Evolutionary conservation across 2,113 vertebrate genomes (phyloP).

Genomic region (Seriola quinqueradiata): DNA sequence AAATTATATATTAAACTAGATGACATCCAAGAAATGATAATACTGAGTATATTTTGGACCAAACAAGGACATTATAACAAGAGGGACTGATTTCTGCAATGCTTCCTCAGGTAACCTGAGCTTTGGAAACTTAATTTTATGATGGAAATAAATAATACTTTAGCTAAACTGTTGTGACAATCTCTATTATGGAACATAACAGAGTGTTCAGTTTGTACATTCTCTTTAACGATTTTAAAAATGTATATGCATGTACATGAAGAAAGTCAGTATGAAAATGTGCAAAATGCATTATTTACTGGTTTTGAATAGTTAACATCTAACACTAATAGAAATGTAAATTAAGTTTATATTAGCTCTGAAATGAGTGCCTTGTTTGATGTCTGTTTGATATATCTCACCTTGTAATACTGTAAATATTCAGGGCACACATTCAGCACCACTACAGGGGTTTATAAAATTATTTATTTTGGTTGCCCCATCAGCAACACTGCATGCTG

Average conservation of each 20-base stretch:
- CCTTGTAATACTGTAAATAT: background rate
- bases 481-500: too few species aligned
- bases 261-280: background rate
- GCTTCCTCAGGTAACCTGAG: constrained; percentile 78
- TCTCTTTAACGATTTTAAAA: background rate
- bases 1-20: background rate
- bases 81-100: constrained; percentile 50
- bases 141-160: constrained; percentile 12
- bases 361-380: background rate
- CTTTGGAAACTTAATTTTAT: constrained; percentile 13
- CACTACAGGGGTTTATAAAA: background rate
- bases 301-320: background rate
- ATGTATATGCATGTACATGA: background rate
- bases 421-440: background rate
- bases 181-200: background rate
- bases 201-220: background rate
- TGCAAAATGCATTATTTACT: too few species aligned
- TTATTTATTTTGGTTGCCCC: too few species aligned
- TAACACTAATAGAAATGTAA: background rate
- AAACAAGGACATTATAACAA: constrained; percentile 25
- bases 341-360: background rate
- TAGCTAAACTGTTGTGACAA: background rate
- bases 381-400: background rate
- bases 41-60: constrained; percentile 18
- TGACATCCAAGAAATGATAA: background rate